Percentiles rank a stretch among this genome's conserved stretches.
Conservation (phyloP, 2,113 vertebrate species). For the Origma solitaria region DNA sequence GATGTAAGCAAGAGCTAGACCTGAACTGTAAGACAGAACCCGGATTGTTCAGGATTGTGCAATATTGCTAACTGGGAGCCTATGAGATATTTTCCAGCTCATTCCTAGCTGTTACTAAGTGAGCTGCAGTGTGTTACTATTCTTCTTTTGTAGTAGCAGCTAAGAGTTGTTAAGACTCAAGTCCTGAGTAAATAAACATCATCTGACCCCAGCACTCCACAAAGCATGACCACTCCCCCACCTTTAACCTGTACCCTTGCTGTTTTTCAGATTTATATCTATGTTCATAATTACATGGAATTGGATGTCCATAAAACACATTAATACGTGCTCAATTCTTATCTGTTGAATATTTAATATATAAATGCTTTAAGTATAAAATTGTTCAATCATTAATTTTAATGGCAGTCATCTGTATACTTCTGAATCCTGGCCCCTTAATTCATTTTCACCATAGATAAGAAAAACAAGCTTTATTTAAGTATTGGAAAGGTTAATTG, state of each 20-base stretch:
- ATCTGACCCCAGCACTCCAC: background rate
- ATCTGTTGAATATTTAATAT: background rate
- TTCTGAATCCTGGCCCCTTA: background rate
- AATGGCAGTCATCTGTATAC: background rate
- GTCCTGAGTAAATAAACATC: background rate
- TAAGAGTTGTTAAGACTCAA: background rate
- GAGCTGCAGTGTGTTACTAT: background rate
- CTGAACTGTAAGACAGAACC: background rate
- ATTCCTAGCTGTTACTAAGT: background rate
- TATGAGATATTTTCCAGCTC: background rate
- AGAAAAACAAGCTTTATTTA: background rate
- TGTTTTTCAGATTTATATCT: background rate
- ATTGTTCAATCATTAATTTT: background rate
- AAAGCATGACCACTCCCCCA: background rate
- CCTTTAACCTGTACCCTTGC: background rate
- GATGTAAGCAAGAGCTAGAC: background rate
- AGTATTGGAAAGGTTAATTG: background rate
- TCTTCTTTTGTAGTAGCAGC: background rate
- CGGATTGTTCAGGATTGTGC: background rate
- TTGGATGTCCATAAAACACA: background rate
- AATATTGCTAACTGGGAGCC: background rate
- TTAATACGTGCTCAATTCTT: background rate
- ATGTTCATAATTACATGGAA: background rate
- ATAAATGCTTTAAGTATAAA: background rate
- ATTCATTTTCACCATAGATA: background rate